Evolutionary conservation across 2,888 invertebrate species (phyloP).

Genomic region (Drosophila affinis): DNA sequence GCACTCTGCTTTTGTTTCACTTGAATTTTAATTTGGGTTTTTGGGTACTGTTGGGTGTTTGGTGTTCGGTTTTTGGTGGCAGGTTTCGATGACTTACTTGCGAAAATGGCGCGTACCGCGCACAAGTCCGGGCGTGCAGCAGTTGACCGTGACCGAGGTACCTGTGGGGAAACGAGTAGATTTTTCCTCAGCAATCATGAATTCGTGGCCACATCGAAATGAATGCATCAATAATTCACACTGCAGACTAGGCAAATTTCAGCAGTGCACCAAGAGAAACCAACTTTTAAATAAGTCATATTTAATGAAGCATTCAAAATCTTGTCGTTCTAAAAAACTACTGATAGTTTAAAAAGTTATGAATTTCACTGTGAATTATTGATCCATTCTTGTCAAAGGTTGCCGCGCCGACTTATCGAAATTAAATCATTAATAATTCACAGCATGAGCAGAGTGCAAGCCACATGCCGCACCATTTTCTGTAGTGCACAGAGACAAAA

Average conservation of each 20-base stretch:
- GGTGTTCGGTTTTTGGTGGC: background rate
- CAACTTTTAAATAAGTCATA: background rate
- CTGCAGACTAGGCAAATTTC: conserved; percentile 37
- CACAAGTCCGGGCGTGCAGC: conserved; percentile 89
- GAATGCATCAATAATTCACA: conserved; percentile 50
- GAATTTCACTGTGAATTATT: background rate
- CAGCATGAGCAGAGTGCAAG: background rate
- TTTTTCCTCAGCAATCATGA: conserved; percentile 34
- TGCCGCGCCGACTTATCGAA: background rate
- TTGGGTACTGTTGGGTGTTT: conserved; percentile 11
- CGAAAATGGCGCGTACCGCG: conserved; percentile 87
- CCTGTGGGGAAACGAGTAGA: conserved; percentile 83
- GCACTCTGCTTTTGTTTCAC: conserved; percentile 40
- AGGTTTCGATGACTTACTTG: conserved; percentile 82
- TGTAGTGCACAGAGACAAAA: background rate
- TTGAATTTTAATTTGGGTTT: conserved; percentile 54
- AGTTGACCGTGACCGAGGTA: conserved; percentile 88
- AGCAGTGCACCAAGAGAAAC: background rate
- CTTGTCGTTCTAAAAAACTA: too few species aligned
- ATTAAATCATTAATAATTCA: background rate
- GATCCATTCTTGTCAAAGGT: background rate
- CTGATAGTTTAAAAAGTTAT: background rate
- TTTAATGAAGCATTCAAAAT: too few species aligned
- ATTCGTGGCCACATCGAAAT: conserved; percentile 17
- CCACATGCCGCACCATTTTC: background rate